Base-by-base conservation (phyloP, 1,140 invertebrate genomes). In the Popillia japonica region DNA sequence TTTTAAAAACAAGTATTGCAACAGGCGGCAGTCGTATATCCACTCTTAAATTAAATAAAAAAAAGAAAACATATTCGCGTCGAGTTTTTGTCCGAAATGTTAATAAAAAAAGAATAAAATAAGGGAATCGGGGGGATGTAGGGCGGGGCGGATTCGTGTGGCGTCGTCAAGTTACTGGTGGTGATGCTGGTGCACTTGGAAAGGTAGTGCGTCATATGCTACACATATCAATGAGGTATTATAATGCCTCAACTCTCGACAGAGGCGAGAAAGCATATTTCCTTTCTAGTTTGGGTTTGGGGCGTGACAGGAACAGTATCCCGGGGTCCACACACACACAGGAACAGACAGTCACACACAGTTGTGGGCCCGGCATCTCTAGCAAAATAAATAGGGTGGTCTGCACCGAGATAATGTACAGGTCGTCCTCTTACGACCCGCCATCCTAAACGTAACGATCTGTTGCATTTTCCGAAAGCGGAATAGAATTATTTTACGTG, bases 161-260 rank as follows among this genome's bases (percentile, higher is more conserved):
- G n/a, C 22, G 64, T 40, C 40, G 72, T 73, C 72, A 68, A 61
- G 73, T 78, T 78, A 73, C 64, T 40, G 20, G n/a, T 23, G n/a
- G n/a, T n/a, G n/a, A n/a, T n/a, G n/a, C n/a, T n/a, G 73, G 73
- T 34, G 34, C 42, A 78, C 64, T 78, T 42, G 74, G 17, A 76
- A 41, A 72, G 61, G 76, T 68, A 55, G 74, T 75, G 73, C 78
- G 78, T 78, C 78, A 78, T 78, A 78, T 78, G 78, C 78, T 61
- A 75, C 78, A 78, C 78, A 78, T 78, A 78, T 78, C 78, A 78
- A 78, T 78, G 78, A 78, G 78, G 78, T 48, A 78, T 78, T 78
- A 76, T 78, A 78, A 78, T 78, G 73, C 78, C 61, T 27, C 61
- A 64, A 23, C 61, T 64, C 61, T 11, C 20, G 40, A 22, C 73